phyloP scores from a whole-genome alignment of 2,797 vertebrate genomes.

The Muraenolepis orangiensis region DNA sequence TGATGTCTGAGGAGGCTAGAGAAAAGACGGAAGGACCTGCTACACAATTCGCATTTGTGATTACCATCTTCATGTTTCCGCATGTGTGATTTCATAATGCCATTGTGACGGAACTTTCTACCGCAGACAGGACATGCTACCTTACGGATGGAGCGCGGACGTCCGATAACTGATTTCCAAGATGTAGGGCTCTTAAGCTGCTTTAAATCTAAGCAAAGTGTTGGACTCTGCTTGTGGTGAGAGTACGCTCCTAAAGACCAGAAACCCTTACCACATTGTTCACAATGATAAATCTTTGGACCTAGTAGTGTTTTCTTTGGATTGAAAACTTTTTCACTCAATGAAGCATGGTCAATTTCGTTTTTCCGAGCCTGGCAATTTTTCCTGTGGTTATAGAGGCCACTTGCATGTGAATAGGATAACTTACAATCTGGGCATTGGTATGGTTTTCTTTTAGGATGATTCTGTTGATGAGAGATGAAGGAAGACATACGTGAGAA shows the following conservation, averaged over 20 bases:
- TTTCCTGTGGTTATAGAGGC: constrained; percentile 67
- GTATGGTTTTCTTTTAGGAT: constrained; percentile 64
- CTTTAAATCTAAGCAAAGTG: constrained; percentile 62
- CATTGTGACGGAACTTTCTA: constrained; percentile 69
- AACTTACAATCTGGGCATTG: constrained; percentile 66
- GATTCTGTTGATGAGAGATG: constrained; percentile 70
- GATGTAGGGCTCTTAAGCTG: constrained; percentile 47
- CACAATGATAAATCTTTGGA: constrained; percentile 77
- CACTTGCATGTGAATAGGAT: constrained; percentile 60
- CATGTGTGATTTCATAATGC: constrained; percentile 72
- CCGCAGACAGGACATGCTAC: constrained; percentile 70
- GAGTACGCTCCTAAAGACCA: constrained; percentile 79
- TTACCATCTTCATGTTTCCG: constrained; percentile 70
- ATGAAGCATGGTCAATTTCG: constrained; percentile 22
- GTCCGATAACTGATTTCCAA: constrained; percentile 42
- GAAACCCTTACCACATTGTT: constrained; percentile 78
- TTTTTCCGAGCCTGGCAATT: constrained; percentile 51
- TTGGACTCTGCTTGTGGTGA: constrained; percentile 74
- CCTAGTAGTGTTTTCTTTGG: constrained; percentile 80
- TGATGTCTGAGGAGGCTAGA: constrained; percentile 77
- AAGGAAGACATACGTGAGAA: constrained; percentile 70
- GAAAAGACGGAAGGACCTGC: constrained; percentile 73
- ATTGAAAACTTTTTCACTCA: constrained; percentile 67
- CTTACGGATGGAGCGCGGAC: constrained; percentile 45
- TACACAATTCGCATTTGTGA: constrained; percentile 74